Conservation (phyloP, 2,797 vertebrate species). For the Psittacula echo region DNA sequence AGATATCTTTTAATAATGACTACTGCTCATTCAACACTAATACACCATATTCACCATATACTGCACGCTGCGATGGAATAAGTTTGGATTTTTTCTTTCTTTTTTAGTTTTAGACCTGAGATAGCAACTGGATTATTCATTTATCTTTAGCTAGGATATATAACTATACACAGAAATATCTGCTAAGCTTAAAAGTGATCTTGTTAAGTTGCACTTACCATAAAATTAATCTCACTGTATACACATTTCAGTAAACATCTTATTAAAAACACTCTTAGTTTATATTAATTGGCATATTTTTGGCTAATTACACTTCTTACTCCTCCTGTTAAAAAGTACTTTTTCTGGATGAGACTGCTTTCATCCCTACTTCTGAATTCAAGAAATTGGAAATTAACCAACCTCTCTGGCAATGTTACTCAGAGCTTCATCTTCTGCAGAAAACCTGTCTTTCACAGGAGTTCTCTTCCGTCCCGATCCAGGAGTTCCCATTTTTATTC, state of each 20-base stretch:
- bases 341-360: background rate
- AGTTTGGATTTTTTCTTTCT: background rate
- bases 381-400: constrained; percentile 57
- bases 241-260: background rate
- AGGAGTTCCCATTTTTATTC: constrained; percentile 91
- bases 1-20: background rate
- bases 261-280: background rate
- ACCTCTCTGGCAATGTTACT: constrained; percentile 98
- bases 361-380: background rate
- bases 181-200: background rate
- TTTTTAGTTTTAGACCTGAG: background rate
- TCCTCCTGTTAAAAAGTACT: background rate
- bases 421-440: constrained; percentile 96
- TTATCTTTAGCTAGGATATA: background rate
- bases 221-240: background rate
- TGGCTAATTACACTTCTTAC: background rate
- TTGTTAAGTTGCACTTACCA: background rate
- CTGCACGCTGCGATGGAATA: background rate
- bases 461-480: constrained; percentile 96
- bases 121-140: background rate
- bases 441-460: constrained; percentile 95
- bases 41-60: background rate
- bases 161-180: background rate
- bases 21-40: background rate
- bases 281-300: background rate